phyloP scores from a whole-genome alignment of 2,113 vertebrate genomes.

The Catharus bicknelli region DNA sequence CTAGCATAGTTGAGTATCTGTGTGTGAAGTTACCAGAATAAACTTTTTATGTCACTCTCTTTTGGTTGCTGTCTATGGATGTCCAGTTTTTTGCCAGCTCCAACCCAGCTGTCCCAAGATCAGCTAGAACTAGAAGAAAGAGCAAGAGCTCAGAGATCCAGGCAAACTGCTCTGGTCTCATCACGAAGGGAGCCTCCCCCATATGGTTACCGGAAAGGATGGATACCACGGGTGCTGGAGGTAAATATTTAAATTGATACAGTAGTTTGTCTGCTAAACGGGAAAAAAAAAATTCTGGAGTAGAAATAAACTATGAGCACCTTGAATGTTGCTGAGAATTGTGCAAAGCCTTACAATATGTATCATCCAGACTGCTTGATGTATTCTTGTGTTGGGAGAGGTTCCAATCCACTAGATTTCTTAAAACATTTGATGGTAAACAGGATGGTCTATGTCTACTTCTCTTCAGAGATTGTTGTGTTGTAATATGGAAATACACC shows the following conservation, averaged over 20 bases:
- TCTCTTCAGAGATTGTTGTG: not conserved
- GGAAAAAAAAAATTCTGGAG: not conserved
- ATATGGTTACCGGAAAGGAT: conserved; percentile 89
- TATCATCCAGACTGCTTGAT: not conserved
- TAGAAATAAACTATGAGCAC: not conserved
- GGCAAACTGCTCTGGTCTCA: conserved; percentile 88
- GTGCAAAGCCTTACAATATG: rapidly evolving
- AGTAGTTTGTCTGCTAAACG: not conserved
- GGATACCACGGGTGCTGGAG: conserved; percentile 89
- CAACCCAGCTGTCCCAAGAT: conserved; percentile 96
- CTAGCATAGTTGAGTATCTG: not conserved
- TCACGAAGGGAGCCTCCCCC: conserved; percentile 90
- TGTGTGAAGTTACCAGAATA: not conserved
- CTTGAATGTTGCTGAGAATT: not conserved
- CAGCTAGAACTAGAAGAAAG: conserved; percentile 94
- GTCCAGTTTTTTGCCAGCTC: conserved; percentile 90
- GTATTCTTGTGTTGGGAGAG: not conserved
- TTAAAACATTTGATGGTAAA: not conserved
- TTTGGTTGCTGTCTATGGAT: not conserved
- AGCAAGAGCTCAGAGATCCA: conserved; percentile 84
- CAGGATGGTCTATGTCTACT: not conserved
- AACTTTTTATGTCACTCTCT: not conserved
- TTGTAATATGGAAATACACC: not conserved
- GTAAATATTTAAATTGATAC: conserved; percentile 55
- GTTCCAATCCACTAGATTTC: not conserved